Percentiles rank a stretch among this genome's conserved stretches.
Conservation (phyloP, 35 echinoderm and acorn worm species). For the Amphiura filiformis region DNA sequence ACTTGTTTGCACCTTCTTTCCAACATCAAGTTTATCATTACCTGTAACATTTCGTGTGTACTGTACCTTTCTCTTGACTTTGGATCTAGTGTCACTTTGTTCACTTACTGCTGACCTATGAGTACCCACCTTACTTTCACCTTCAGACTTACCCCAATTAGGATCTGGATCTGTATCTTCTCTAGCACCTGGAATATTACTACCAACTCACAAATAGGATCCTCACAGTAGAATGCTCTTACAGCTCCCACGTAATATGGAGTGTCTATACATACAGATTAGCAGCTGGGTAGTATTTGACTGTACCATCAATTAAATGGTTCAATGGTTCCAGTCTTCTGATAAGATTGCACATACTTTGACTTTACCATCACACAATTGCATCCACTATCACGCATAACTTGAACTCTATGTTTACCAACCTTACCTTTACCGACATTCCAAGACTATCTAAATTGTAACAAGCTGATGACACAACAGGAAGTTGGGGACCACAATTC, state of each 20-base stretch:
- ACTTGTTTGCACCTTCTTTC: too few species aligned
- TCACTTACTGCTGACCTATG: too few species aligned
- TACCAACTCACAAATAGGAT: constrained; percentile 12
- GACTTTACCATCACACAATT: constrained; percentile 24
- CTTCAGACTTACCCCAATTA: too few species aligned
- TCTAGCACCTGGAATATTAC: not conserved
- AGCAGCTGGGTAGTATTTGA: constrained; percentile 19
- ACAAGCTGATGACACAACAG: constrained; percentile 49
- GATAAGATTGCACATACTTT: not conserved
- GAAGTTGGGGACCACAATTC: constrained; percentile 35
- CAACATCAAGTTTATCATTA: too few species aligned
- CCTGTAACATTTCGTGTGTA: too few species aligned
- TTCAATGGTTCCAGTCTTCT: constrained; percentile 27
- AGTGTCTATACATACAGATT: constrained; percentile 27
- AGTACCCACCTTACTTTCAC: too few species aligned
- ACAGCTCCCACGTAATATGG: constrained; percentile 23
- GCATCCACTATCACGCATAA: constrained; percentile 49
- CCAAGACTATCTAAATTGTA: not conserved
- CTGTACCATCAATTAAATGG: constrained; percentile 56
- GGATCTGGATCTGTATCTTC: not conserved
- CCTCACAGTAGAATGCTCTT: not conserved
- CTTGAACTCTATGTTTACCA: not conserved
- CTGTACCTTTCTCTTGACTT: too few species aligned
- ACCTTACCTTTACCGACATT: constrained; percentile 49
- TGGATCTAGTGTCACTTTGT: too few species aligned